Percentiles rank a stretch among this genome's conserved stretches.
phyloP scores from a whole-genome alignment of 1,140 invertebrate species.

The Brachionus manjavacas region DNA sequence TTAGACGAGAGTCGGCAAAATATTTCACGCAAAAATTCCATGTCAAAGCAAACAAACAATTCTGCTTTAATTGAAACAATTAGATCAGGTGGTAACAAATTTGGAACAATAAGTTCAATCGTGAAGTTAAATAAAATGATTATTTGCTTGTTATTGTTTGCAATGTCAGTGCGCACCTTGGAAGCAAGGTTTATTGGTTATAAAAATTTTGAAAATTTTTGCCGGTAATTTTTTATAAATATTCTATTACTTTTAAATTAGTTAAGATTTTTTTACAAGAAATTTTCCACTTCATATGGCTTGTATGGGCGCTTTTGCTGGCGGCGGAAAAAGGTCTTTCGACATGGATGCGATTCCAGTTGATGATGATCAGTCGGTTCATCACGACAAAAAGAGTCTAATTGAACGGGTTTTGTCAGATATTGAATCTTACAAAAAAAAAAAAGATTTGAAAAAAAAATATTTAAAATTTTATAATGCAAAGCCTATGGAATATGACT shows the following conservation, averaged over 20 bases:
- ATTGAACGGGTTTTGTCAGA: neutral
- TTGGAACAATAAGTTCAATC: neutral
- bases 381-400: neutral
- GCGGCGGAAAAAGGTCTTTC: constrained; percentile 27
- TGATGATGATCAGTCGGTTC: neutral
- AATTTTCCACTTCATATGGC: constrained; percentile 22
- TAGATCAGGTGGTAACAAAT: too few relatives aligned
- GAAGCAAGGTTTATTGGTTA: neutral
- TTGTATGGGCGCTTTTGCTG: constrained; percentile 40
- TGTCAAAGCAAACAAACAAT: neutral
- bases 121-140: neutral
- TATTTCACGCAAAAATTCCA: neutral
- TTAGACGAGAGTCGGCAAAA: neutral
- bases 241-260: too few relatives aligned
- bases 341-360: neutral
- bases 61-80: too few relatives aligned
- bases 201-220: neutral
- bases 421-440: neutral
- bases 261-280: too few relatives aligned
- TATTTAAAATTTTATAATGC: neutral
- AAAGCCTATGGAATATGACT: neutral
- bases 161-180: neutral
- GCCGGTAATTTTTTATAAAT: constrained; percentile 8
- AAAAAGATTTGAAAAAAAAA: neutral
- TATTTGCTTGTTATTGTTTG: neutral